These are phyloP conservation scores for Scomberomorus guttatus DNA, from an alignment of 2,797 vertebrate species.

Conservation along the genomic window DNA sequence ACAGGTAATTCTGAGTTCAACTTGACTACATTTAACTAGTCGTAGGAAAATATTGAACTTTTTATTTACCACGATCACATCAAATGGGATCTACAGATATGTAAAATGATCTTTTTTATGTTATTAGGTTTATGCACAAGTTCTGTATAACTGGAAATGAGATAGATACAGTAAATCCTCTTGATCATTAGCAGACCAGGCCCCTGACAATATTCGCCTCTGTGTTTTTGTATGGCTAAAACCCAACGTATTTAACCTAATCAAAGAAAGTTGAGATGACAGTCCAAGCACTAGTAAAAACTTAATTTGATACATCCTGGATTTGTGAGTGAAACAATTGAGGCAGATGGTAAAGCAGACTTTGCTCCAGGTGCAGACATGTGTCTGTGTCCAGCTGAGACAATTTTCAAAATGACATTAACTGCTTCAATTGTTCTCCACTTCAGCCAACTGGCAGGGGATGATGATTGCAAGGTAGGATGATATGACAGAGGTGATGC, in stretches of 20 bases:
- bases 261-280: conserved; percentile 8
- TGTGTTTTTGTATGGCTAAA: not conserved
- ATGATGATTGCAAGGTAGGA: conserved; percentile 37
- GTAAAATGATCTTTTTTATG: not conserved
- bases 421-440: conserved; percentile 28
- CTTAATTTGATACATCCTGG: conserved; percentile 34
- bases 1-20: not conserved
- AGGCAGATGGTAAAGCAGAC: conserved; percentile 37
- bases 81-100: too few species aligned
- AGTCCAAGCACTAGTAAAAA: conserved; percentile 30
- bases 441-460: conserved; percentile 11
- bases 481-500: conserved; percentile 33
- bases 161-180: conserved; percentile 5
- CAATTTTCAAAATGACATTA: conserved; percentile 37
- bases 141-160: conserved; percentile 6
- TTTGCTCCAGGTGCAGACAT: conserved; percentile 36
- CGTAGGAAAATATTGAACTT: not conserved
- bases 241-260: conserved; percentile 4
- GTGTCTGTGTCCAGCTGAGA: conserved; percentile 29
- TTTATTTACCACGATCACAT: not conserved
- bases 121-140: not conserved
- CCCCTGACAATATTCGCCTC: not conserved
- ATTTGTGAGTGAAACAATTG: conserved; percentile 16
- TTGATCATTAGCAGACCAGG: not conserved
- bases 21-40: not conserved